Base-by-base conservation (phyloP, 2,888 invertebrate species). In the Cephus pygmeus region DNA sequence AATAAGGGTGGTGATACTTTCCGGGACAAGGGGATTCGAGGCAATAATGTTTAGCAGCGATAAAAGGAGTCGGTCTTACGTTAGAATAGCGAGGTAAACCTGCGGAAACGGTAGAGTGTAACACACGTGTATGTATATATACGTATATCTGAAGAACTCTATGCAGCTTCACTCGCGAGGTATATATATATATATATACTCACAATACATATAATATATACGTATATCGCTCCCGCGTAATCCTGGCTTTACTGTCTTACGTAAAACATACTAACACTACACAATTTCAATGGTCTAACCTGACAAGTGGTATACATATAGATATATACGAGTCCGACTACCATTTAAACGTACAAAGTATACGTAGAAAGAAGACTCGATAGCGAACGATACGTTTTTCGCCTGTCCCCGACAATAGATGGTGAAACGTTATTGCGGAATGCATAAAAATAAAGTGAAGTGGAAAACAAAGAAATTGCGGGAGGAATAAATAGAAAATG, bases 241-340 rank as follows among this genome's bases (percentile, higher is more conserved):
- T 85, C 81, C 79, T 81, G 69, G 75, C 81, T 86, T 88, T 87
- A 88, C 73, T 83, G 83, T 85, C 81, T 83, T 79, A 81, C 80
- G 79, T 80, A 82, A 84, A 84, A 74, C 74, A 30, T 34, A 34
- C 36, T 23, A 15, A 56, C 56, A 56, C 56, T 56, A 56, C 56
- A 56, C 56, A 23, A 2, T 23, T 56, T 23, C 56, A 56, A 56
- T 56, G 56, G 23, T 56, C 6, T 56, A 23, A 56, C 56, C 56
- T 40, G 40, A 40, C 15, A 40, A 40, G 40, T 40, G 4, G 36
- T 40, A 3, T 40, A 40, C 40, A 15, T 12, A 1, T 34, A 23
- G 40, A 40, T 6, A 56, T 56, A 23, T 9, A 56, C 23, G 23
- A 1, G 56, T 23, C 9, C 9, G 56, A 56, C 23, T 56, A 23